Evolutionary conservation across 2,113 vertebrate genomes (phyloP), one percentile per base, ranked within the genome.

Genomic region (Paradoxurus hermaphroditus): DNA sequence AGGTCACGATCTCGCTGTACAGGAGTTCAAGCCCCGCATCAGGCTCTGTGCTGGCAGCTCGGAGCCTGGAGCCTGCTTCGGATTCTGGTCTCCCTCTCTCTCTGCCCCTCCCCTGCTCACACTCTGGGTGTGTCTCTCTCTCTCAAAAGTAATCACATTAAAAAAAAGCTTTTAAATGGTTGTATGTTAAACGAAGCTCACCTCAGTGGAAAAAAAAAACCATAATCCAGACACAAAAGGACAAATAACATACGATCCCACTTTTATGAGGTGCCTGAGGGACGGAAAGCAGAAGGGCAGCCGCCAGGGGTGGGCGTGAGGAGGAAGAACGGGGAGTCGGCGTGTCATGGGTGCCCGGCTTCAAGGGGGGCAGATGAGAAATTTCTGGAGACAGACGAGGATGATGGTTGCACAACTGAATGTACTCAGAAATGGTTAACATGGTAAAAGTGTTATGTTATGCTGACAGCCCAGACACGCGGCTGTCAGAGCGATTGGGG

Each of bases 361-460:
- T 49, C 68, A 10, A 44, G 16, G 7, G 13, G 51, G 44, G n/a
- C 59, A 67, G 53, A 79, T 7, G 34, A 53, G 41, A 90, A 34
- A 7, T 70, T 73, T 67, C 96, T 85, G 27, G 65, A 75, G 78
- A 27, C 0, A 11, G 67, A 73, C 1, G 46, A 39, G 1, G 16
- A 46, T 25, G 10, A 49, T 0, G 36, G 65, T 0, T 8, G 6
- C 51, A 41, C 56, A 6, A 12, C 1, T 18, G 25, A 62, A 70
- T 11, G 29, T 23, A 68, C 23, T 56, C 1, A 36, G 44, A 63
- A 53, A 62, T 3, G 25, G 75, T 39, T 36, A 84, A 49, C 59
- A 86, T 18, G 25, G 63, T 9, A 31, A 53, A 65, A 12, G 14
- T n/a, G 7, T 41, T 63, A n/a, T 14, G 39, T n/a, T 29, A 27